Evolutionary conservation across 2,113 vertebrate species (phyloP), one percentile per base, ranked within the genome.

Genomic region (Pica pica): DNA sequence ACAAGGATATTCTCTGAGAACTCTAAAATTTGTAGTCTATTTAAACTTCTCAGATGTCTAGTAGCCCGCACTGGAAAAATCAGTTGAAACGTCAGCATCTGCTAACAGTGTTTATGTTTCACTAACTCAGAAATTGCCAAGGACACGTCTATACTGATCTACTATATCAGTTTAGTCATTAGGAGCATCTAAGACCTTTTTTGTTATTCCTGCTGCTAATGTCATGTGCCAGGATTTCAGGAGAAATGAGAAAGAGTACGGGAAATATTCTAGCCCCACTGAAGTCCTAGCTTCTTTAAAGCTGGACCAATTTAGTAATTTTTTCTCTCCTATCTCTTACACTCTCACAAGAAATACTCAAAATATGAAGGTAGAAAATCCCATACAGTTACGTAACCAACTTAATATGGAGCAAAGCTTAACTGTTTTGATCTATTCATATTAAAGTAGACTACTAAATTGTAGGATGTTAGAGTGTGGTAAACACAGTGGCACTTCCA

Each of bases 401-500:
- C 49, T 71, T 84, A 68, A 55, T 79, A 26, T 12, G 24, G 27
- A 61, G 3, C 65, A 89, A 73, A 87, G 56, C 44, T 87, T 70
- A 77, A 69, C 35, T 75, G 8, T 59, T 94, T 84, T 84, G 60
- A 49, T 93, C 24, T 71, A 41, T 71, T 82, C 13, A 24, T 92
- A 42, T 56, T 78, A 49, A 70, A 90, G 31, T 65, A 81, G 56
- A 83, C 69, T 89, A 44, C 31, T 63, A 41, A 91, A 52, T 27
- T 89, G 52, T 77, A 47, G 47, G 53, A 61, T 64, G n/a, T 65
- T 86, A 95, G 76, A 63, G 57, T 87, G 46, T 57, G 69, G 33
- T 60, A 76, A 81, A 44, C 9, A 63, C 75, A 83, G 41, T 46
- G 57, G 42, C 47, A 71, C 57, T 83, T 77, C 21, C 39, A 70